These are phyloP conservation scores for Gobionotothen gibberifrons DNA, from an alignment of 2,797 vertebrate species.

Conservation along the genomic window DNA sequence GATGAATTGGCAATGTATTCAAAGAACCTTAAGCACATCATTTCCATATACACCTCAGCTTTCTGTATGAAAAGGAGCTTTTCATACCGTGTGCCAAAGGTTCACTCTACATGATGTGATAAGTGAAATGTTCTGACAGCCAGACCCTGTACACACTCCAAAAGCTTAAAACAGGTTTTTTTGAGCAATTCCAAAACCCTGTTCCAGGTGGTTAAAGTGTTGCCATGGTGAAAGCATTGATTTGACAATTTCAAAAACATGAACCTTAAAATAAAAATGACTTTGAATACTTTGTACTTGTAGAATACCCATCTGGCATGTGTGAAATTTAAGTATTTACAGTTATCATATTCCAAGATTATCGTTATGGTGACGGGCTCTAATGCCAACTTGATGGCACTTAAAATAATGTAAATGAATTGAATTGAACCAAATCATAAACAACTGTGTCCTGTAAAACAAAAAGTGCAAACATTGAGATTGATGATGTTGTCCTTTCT, in stretches of 20 bases:
- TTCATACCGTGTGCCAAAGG: conserved; percentile 31
- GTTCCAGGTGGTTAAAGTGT: conserved; percentile 32
- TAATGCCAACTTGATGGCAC: neutral
- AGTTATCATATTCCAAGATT: neutral
- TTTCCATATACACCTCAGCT: conserved; percentile 19
- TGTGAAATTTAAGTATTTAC: neutral
- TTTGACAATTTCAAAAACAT: conserved; percentile 45
- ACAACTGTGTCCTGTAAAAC: neutral
- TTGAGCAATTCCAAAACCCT: conserved; percentile 35
- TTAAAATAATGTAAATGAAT: neutral
- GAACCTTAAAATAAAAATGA: conserved; percentile 8
- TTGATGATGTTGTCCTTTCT: neutral
- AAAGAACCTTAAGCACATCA: conserved; percentile 15
- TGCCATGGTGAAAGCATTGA: conserved; percentile 27
- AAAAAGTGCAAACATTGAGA: neutral
- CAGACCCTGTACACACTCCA: conserved; percentile 38
- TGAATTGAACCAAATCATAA: neutral
- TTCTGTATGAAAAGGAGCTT: conserved; percentile 36
- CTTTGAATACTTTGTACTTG: neutral
- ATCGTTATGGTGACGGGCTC: neutral
- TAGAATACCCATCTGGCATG: neutral
- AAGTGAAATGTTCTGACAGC: conserved; percentile 54
- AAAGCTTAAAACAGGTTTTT: conserved; percentile 29
- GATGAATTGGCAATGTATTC: conserved; percentile 20
- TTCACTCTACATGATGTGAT: conserved; percentile 36